phyloP scores from a whole-genome alignment of 2,797 vertebrate genomes.

The Phataginus tetradactyla region DNA sequence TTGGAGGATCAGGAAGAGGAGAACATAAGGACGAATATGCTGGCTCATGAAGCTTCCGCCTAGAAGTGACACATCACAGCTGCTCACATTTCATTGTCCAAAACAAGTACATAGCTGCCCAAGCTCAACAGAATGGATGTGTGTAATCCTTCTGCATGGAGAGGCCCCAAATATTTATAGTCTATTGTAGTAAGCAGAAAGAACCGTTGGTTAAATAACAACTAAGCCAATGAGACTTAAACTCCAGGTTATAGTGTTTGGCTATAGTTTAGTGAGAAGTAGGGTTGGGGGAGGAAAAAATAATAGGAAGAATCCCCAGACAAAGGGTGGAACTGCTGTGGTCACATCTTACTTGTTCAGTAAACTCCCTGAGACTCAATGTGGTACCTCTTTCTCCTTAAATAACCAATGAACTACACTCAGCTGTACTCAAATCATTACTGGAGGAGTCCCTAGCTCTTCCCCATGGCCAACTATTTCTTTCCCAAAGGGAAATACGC shows the following conservation, averaged over 20 bases:
- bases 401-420: background rate
- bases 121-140: background rate
- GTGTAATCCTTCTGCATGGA: background rate
- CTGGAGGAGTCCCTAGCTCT: background rate
- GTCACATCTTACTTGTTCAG: background rate
- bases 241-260: background rate
- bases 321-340: background rate
- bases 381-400: slow-evolving; percentile 5
- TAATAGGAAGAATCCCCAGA: background rate
- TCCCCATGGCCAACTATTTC: background rate
- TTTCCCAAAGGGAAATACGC: background rate
- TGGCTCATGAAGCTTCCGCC: background rate
- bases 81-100: background rate
- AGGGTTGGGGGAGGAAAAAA: background rate
- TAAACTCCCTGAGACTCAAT: background rate
- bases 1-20: background rate
- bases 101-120: background rate
- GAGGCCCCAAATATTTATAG: background rate
- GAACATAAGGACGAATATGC: background rate
- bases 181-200: background rate
- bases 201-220: background rate
- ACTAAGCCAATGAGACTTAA: background rate
- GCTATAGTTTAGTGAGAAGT: background rate
- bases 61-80: background rate
- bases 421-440: background rate